phyloP scores from a whole-genome alignment of 2,113 vertebrate genomes.

The Oxyura jamaicensis region DNA sequence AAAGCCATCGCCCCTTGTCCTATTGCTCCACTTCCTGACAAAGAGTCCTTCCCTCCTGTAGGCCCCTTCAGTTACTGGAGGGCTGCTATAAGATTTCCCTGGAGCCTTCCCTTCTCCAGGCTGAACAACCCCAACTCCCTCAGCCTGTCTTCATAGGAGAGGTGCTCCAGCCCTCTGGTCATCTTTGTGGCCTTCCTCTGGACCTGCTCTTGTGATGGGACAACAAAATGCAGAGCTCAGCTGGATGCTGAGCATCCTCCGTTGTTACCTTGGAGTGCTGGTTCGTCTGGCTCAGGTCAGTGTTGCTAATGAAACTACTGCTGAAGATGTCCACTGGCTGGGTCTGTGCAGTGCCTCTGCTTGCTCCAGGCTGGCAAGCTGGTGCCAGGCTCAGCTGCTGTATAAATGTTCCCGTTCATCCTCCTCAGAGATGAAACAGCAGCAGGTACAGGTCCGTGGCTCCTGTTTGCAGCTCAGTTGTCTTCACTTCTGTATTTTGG shows the following conservation, averaged over 20 bases:
- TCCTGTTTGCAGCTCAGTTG: background rate
- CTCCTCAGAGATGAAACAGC: background rate
- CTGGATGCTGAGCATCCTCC: accelerated
- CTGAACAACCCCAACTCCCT: too few species aligned
- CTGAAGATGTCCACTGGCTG: background rate
- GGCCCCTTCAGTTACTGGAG: too few species aligned
- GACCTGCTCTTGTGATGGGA: background rate
- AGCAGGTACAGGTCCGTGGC: background rate
- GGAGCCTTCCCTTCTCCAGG: too few species aligned
- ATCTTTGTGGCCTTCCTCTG: too few species aligned
- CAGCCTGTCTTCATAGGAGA: too few species aligned
- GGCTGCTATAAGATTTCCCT: too few species aligned
- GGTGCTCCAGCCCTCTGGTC: too few species aligned
- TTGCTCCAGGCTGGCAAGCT: background rate
- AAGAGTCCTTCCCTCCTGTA: too few species aligned
- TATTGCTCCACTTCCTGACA: too few species aligned
- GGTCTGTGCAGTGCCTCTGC: background rate
- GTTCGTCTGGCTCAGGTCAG: background rate
- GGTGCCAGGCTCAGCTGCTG: accelerated
- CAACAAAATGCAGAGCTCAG: background rate
- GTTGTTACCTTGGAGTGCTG: background rate
- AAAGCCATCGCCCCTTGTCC: too few species aligned
- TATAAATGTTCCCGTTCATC: background rate
- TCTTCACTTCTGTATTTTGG: background rate
- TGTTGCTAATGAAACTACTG: background rate